Evolutionary conservation across 2,888 invertebrate species (phyloP), one percentile per base, ranked within the genome.

Genomic region (Anorthoa munda): DNA sequence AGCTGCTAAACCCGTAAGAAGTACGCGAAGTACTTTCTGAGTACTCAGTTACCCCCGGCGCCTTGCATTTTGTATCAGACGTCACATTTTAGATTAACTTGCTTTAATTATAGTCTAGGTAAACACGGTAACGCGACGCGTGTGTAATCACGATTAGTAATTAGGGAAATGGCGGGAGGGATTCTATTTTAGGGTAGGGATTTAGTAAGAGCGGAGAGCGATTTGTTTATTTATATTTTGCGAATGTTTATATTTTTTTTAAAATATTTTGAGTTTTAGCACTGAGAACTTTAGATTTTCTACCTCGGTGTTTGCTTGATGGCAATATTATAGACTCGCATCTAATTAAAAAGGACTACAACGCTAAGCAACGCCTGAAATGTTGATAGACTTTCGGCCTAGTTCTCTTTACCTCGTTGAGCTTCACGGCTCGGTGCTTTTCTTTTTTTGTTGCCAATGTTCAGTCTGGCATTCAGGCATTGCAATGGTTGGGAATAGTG

Each of bases 91-190:
- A 94, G 94, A 95, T 95, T 94, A 94, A 94, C 93, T 93, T 92
- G 92, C 91, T 92, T 94, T 95, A 95, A 95, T 95, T 95, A 95
- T 92, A 92, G 92, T 92, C 89, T 91, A 90, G 91, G 94, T 91
- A 95, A 95, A 95, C 93, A 94, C 79, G 83, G 90, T 87, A 88
- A 89, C 88, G 85, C 75, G 88, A 89, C 90, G 91, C 91, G 93
- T 92, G 88, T 93, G 93, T 94, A 94, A 95, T 95, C 93, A 94
- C 94, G 94, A 94, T 94, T 93, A 93, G 94, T 95, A 95, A 95
- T 95, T 95, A 95, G 94, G 92, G 85, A 86, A 87, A 87, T 88
- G 82, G 82, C 87, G 87, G 82, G 66, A 75, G 77, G 82, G 84
- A 75, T 85, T 85, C 68, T 67, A 56, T 66, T 64, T 60, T 12